Base-by-base conservation (phyloP, 2,797 vertebrate species). In the Paratrypauchen microcephalus region DNA sequence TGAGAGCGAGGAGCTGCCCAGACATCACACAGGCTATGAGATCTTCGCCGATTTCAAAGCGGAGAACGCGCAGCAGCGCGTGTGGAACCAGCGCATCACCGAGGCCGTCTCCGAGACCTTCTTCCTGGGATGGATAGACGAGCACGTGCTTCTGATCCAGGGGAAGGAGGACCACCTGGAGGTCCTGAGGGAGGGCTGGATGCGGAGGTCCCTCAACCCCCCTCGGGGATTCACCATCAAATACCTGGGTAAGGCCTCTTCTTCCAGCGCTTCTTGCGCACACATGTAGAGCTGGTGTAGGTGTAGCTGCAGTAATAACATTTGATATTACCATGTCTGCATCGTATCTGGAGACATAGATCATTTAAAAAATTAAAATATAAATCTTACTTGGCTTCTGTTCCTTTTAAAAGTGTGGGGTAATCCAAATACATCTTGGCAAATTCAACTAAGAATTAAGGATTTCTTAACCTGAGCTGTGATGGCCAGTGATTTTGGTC, bases 21-120 rank as follows among this genome's bases (percentile, higher is more conserved):
- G 93, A 36, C 96, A 95, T 87, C 96, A 94, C 89, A 93, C 96
- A 71, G 97, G 97, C 52, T 98, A 99, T 62, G 96, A 98, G 91
- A 95, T 99, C 71, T 99, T 99, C 83, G 97, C 97, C 1, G 97
- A 98, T 85, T 99, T 99, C 87, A 99, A 99, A 87, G 93, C 95
- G 16, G 95, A 96, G 83, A 99, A 99, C 84, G 95, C 95, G 0
- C 86, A 88, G 92, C 95, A 96, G 77, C 96, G 96, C 72, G 95
- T 97, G 79, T 98, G 97, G 97, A 97, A 96, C 91, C 92, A 92
- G 88, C 93, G 94, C 73, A 95, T 97, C 81, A 95, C 95, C 2
- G 95, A 96, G 70, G 96, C 96, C 2, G 93, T 97, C 86, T 94
- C 95, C 6, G 97, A 97, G 90, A 97, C 94, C 39, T 97, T 98